Evolutionary conservation across 2,113 vertebrate genomes (phyloP), one percentile per base, ranked within the genome.

Genomic region (Scortum barcoo): DNA sequence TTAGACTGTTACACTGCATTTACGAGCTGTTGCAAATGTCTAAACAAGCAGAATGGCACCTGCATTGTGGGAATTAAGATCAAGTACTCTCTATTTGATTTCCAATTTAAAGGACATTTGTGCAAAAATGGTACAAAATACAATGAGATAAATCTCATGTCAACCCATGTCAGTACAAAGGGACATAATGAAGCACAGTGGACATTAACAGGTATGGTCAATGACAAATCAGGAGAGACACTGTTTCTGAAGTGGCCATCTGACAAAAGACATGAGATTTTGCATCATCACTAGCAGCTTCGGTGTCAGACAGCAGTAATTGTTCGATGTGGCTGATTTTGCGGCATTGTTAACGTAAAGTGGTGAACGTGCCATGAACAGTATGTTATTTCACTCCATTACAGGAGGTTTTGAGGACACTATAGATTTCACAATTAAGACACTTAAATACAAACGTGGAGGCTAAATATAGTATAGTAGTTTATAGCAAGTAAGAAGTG

Each of bases 151-250:
- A 51, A 13, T 40, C 22, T 69, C 28, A 26, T 58, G 19, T n/a
- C 24, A 8, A 22, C 5, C 28, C 12, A 66, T 4, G 6, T 12
- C 40, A 38, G 50, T 24, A 16, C 54, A 48, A 26, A 74, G 48
- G 26, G 13, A 42, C 12, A 3, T 26, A 28, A 17, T 38, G 61
- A 12, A 75, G 53, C 61, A 51, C 79, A 60, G 36, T 61, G 53
- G 38, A 17, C 12, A 13, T 9, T 13, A 33, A 60, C 71, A 0
- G 26, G 1, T 63, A 36, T 51, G 33, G 66, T 84, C 63, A 44
- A 68, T 44, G 44, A 36, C 46, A 66, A 72, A 56, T 38, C 54
- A 44, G 19, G 40, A 36, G 69, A 24, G 16, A 66, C 74, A 20
- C 54, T 53, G 56, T 79, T 26, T 69, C 67, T n/a, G n/a, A n/a